Conservation (phyloP, 2,797 vertebrate genomes). For the Geotrypetes seraphini region DNA sequence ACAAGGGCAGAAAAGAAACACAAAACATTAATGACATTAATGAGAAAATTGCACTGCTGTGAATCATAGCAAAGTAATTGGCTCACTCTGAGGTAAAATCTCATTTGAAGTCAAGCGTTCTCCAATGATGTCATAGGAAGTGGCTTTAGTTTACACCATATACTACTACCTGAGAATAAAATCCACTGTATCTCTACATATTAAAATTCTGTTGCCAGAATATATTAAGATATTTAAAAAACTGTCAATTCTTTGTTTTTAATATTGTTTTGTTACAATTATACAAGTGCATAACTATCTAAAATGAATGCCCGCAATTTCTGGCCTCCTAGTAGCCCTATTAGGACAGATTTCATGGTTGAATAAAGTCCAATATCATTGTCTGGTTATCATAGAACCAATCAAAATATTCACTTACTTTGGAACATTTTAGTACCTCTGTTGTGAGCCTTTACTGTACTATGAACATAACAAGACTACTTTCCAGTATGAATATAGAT, state of each 20-base stretch:
- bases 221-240: too few relatives aligned
- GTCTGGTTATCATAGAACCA: too few relatives aligned
- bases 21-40: constrained; percentile 46
- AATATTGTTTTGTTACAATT: too few relatives aligned
- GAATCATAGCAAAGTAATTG: constrained; percentile 34
- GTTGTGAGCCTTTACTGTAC: constrained; percentile 34
- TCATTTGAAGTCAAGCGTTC: too few relatives aligned
- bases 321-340: not conserved
- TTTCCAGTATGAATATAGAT: constrained; percentile 16
- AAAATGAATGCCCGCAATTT: not conserved
- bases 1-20: constrained; percentile 43
- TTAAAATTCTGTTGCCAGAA: too few relatives aligned
- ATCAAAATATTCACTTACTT: not conserved
- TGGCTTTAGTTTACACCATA: too few relatives aligned
- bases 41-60: not conserved
- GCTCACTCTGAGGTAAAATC: constrained; percentile 32
- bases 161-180: too few relatives aligned
- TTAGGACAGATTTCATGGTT: too few relatives aligned
- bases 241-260: too few relatives aligned
- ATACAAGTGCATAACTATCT: not conserved
- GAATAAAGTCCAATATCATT: too few relatives aligned
- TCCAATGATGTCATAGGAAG: too few relatives aligned
- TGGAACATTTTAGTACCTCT: constrained; percentile 6
- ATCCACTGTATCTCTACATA: too few relatives aligned
- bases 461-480: constrained; percentile 14